phyloP scores from a whole-genome alignment of 2,113 vertebrate genomes.

The Cochlearius cochlearius region DNA sequence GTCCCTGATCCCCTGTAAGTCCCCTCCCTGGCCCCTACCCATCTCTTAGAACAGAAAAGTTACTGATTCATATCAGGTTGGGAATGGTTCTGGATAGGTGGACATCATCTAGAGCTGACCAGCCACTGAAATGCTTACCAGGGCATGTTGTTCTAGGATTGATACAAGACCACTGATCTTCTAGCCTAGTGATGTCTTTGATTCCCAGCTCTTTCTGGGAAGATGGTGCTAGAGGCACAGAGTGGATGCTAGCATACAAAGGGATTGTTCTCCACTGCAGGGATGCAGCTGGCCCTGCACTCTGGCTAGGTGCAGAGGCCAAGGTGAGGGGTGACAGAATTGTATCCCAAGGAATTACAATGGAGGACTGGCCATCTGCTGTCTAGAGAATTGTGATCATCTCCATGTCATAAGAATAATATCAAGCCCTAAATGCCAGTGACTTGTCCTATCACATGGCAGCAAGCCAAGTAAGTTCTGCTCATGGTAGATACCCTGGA shows the following conservation, averaged over 20 bases:
- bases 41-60: not conserved
- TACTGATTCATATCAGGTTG: not conserved
- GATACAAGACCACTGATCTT: not conserved
- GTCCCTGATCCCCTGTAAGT: not conserved
- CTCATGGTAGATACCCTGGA: not conserved
- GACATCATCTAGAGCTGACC: not conserved
- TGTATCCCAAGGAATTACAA: not conserved
- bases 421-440: not conserved
- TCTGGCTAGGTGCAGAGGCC: not conserved
- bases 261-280: not conserved
- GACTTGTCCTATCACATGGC: not conserved
- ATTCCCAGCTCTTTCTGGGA: not conserved
- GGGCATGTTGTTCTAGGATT: not conserved
- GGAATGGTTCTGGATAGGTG: not conserved
- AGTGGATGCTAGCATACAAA: not conserved
- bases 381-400: not conserved
- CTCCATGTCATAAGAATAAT: not conserved
- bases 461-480: not conserved
- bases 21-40: not conserved
- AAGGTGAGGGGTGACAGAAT: not conserved
- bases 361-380: not conserved
- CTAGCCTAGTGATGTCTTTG: too few relatives aligned
- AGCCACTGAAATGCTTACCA: not conserved
- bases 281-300: not conserved
- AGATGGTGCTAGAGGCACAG: conserved; percentile 28